These are phyloP conservation scores for Gobionotothen gibberifrons DNA, from an alignment of 2,797 vertebrate genomes.

Conservation along the genomic window DNA sequence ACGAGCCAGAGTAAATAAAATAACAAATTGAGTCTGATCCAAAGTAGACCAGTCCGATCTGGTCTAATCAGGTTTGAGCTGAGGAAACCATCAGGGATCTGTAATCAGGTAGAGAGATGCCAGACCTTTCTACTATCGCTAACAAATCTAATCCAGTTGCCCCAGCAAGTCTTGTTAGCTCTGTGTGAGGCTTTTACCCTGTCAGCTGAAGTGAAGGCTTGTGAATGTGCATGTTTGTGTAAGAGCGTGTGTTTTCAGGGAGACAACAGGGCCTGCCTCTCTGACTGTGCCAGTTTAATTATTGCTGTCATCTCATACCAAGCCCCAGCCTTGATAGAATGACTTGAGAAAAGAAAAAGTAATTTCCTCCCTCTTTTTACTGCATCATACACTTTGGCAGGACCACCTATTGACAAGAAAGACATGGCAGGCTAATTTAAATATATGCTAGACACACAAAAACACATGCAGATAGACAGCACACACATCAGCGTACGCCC, in stretches of 20 bases:
- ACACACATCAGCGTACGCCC: background rate
- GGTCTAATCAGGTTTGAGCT: constrained; percentile 30
- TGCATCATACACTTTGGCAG: constrained; percentile 57
- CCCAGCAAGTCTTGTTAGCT: constrained; percentile 52
- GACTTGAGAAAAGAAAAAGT: constrained; percentile 70
- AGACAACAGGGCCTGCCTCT: constrained; percentile 54
- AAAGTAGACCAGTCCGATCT: background rate
- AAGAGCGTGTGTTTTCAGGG: constrained; percentile 21
- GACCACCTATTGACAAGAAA: constrained; percentile 62
- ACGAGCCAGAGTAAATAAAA: constrained; percentile 12
- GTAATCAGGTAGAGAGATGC: constrained; percentile 29
- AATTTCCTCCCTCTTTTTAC: constrained; percentile 72
- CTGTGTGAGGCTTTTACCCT: constrained; percentile 40
- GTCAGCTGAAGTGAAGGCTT: constrained; percentile 47
- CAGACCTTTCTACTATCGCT: constrained; percentile 26
- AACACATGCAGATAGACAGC: constrained; percentile 23
- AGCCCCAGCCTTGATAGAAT: constrained; percentile 45
- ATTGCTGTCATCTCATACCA: constrained; percentile 70
- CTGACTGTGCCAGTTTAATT: constrained; percentile 76
- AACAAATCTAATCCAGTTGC: constrained; percentile 54
- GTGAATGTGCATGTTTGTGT: constrained; percentile 22
- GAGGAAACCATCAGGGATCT: constrained; percentile 31
- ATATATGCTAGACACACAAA: constrained; percentile 46
- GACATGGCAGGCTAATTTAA: constrained; percentile 60
- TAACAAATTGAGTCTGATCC: constrained; percentile 9